phyloP scores from a whole-genome alignment of 1,140 invertebrate species.

The Panulirus ornatus region DNA sequence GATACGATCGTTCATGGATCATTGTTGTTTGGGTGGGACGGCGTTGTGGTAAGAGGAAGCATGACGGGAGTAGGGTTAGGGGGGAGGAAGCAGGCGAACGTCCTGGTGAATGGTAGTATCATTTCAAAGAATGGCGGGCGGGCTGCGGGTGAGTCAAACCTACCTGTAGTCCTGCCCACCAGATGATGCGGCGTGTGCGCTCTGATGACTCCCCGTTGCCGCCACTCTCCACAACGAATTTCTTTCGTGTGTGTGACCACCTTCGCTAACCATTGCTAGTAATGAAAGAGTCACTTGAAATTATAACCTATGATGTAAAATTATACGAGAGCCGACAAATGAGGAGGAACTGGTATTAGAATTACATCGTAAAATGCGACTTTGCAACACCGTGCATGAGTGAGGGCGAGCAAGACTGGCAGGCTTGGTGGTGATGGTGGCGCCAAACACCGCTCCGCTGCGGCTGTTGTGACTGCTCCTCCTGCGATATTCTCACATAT shows the following conservation, averaged over 20 bases:
- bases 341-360: no score
- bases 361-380: neutral
- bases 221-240: neutral
- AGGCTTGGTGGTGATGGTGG: slow-evolving; percentile 24
- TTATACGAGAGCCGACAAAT: no score
- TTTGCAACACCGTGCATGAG: slow-evolving; percentile 9
- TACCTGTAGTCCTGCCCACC: slow-evolving; percentile 37
- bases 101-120: slow-evolving; percentile 36
- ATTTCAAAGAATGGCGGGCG: slow-evolving; percentile 51
- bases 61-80: neutral
- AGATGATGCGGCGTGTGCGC: slow-evolving; percentile 48
- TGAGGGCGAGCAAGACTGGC: slow-evolving; percentile 19
- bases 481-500: no score
- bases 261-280: no score
- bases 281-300: no score
- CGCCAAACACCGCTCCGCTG: slow-evolving; percentile 40
- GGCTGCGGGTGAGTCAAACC: slow-evolving; percentile 35
- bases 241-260: no score
- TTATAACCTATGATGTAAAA: no score
- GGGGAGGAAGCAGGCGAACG: neutral
- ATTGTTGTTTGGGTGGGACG: no score
- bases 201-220: slow-evolving; percentile 34
- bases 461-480: slow-evolving; percentile 39
- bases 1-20: no score
- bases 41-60: neutral